A percentile compares a stretch with the other conserved stretches of the same genome.
phyloP scores from a whole-genome alignment of 2,888 invertebrate species.

The Melieria omissa region DNA sequence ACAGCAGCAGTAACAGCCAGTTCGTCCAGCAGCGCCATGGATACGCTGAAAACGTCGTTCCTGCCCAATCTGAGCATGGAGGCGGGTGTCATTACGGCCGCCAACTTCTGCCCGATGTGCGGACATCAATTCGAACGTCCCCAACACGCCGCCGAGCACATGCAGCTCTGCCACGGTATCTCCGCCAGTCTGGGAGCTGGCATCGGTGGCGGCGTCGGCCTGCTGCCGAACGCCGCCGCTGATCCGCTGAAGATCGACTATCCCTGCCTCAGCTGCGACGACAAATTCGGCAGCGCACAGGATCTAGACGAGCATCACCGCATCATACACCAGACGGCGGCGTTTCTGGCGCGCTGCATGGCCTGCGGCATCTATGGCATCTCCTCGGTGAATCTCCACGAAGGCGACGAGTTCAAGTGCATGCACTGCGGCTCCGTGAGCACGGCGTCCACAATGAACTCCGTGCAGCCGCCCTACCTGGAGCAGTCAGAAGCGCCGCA shows the following conservation, averaged over 20 bases:
- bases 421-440: conserved; percentile 62
- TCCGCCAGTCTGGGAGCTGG: conserved; percentile 44
- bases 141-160: conserved; percentile 61
- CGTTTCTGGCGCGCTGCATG: conserved; percentile 62
- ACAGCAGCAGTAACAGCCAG: conserved; percentile 47
- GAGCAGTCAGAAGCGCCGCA: conserved; percentile 50
- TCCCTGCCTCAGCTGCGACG: conserved; percentile 64
- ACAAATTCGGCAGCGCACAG: conserved; percentile 59
- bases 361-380: conserved; percentile 63
- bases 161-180: conserved; percentile 62
- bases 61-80: conserved; percentile 65
- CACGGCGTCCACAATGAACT: conserved; percentile 52
- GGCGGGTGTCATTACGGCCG: conserved; percentile 47
- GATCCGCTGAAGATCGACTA: conserved; percentile 56
- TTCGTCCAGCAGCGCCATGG: conserved; percentile 55
- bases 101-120: conserved; percentile 63
- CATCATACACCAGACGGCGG: conserved; percentile 59
- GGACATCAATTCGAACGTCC: conserved; percentile 63
- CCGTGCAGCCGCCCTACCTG: conserved; percentile 46
- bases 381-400: conserved; percentile 56
- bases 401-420: conserved; percentile 63
- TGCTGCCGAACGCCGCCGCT: conserved; percentile 49
- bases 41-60: conserved; percentile 62
- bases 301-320: conserved; percentile 64
- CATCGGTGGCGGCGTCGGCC: conserved; percentile 47